phyloP scores from a whole-genome alignment of 1,140 invertebrate genomes.

The Caenorhabditis brenneri region DNA sequence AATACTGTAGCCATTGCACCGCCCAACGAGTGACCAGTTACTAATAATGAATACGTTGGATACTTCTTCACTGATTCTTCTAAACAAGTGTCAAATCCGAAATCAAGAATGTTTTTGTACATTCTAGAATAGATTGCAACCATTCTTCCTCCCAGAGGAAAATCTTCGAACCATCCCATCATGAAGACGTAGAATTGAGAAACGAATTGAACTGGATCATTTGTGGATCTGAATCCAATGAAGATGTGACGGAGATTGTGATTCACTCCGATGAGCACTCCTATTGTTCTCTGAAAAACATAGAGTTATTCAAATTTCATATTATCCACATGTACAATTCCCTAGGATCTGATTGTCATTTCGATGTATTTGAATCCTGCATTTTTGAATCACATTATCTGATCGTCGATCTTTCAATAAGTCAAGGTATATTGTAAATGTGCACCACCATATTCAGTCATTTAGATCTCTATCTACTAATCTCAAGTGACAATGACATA shows the following conservation, averaged over 20 bases:
- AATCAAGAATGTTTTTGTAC: constrained; percentile 24
- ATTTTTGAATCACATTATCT: no score
- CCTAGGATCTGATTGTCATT: no score
- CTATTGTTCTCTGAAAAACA: background rate
- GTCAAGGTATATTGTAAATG: no score
- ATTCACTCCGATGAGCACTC: constrained; percentile 18
- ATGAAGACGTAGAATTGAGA: constrained; percentile 16
- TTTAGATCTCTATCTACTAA: no score
- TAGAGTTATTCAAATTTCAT: background rate
- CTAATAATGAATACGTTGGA: background rate
- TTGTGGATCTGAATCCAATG: constrained; percentile 27
- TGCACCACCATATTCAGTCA: no score
- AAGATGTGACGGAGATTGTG: constrained; percentile 4
- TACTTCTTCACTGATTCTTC: background rate
- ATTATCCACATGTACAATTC: no score
- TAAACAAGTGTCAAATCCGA: background rate
- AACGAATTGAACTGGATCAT: constrained; percentile 31
- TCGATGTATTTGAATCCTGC: no score
- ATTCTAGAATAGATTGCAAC: constrained; percentile 14
- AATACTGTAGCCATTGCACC: constrained; percentile 28
- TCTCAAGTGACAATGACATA: no score
- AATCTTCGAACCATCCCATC: constrained; percentile 27
- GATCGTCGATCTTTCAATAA: no score
- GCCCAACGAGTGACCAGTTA: constrained; percentile 14
- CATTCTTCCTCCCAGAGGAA: background rate